Base-by-base conservation (phyloP, 2,888 invertebrate genomes). In the Conus canariensis region DNA sequence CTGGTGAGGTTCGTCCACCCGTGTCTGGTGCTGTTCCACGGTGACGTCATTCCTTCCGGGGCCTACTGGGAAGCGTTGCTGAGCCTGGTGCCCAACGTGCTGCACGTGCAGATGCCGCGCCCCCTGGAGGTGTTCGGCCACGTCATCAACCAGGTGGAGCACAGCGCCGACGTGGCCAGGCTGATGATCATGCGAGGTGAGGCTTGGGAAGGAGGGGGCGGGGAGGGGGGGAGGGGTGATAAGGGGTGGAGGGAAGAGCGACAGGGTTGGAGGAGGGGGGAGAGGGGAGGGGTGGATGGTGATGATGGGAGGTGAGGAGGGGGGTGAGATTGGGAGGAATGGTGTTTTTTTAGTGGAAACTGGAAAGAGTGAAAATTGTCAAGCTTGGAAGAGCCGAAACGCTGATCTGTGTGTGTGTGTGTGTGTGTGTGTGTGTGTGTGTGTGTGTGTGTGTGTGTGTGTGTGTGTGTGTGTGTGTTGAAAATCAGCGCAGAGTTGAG, bases 21-120 rank as follows among this genome's bases (percentile, higher is more conserved):
- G 7, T 95, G 95, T 91, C 88, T 94, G 89, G 94, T 95, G 83
- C 70, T 95, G 67, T 88, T 94, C 67, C 95, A 95, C 88, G 94
- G 93, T 0, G 93, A 94, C 82, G 89, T 88, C 45, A 88, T 92
- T 70, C 95, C 95, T 5, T 91, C 90, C 25, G 94, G 95, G 1
- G 80, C 90, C 10, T 91, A 94, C 82, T 95, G 95, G 95, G 90
- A 85, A 16, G 92, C 93, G 67, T 92, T 94, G 80, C 90, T 94
- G 56, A 91, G 91, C n/a, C 90, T 94, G 14, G 93, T 93, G 45
- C 91, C 93, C 0, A 93, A 94, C 88, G 92, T 95, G 12, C 82
- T 95, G 10, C 94, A 93, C 77, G 93, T 95, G 19, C 90, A 91
- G 12, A 88, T 92, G 64, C 90, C 91, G n/a, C 92, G 92, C 64